These are phyloP conservation scores for Trachythela sp. DNA, from an alignment of 64 coral and sea anemone species.

Conservation along the genomic window DNA sequence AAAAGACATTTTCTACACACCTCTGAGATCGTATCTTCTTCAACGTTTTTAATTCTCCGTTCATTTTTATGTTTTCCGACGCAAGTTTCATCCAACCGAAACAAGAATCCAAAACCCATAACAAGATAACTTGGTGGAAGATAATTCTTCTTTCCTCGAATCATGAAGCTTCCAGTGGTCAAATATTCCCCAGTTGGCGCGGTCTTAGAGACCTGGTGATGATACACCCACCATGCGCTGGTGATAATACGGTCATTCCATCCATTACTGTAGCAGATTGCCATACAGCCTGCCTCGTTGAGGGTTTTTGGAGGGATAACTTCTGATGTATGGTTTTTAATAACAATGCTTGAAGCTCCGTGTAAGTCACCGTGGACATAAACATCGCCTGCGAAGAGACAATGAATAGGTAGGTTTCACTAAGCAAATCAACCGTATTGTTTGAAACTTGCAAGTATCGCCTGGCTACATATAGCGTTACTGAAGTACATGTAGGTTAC, in stretches of 20 bases:
- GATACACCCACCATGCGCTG: constrained; percentile 88
- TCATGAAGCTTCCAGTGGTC: constrained; percentile 93
- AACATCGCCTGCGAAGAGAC: constrained; percentile 53
- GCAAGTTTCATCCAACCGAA: constrained; percentile 78
- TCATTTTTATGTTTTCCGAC: constrained; percentile 75
- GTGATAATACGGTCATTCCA: constrained; percentile 85
- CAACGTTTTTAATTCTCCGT: constrained; percentile 48
- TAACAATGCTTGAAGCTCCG: constrained; percentile 74
- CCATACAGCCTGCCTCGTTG: constrained; percentile 82
- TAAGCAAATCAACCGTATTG: too few relatives aligned
- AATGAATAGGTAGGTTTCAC: too few relatives aligned
- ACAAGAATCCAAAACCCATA: constrained; percentile 92
- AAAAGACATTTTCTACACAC: not conserved
- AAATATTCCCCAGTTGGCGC: constrained; percentile 95
- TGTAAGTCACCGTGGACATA: constrained; percentile 94
- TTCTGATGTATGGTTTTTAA: constrained; percentile 68
- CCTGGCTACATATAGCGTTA: too few relatives aligned
- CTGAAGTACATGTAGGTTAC: too few relatives aligned
- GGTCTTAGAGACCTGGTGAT: constrained; percentile 93
- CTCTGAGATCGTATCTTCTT: constrained; percentile 53
- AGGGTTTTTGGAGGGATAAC: constrained; percentile 75
- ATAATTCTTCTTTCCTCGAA: constrained; percentile 96
- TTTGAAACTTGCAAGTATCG: too few relatives aligned
- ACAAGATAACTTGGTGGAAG: constrained; percentile 76
- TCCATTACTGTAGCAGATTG: constrained; percentile 68